Conservation (phyloP, 2,797 vertebrate genomes). For the Choloepus didactylus region DNA sequence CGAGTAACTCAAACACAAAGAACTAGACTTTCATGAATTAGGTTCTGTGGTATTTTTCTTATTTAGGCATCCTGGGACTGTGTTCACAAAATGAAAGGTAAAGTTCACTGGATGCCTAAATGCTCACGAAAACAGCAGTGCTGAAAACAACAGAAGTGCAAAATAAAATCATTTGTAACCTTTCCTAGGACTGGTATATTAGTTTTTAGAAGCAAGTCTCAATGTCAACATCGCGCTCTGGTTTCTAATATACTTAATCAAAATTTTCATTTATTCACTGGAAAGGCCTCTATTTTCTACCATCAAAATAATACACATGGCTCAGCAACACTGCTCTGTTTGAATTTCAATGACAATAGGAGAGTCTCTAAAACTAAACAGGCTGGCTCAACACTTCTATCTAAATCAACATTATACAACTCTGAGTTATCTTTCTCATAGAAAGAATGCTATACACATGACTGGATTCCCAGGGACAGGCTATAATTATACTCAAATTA, state of each 20-base stretch:
- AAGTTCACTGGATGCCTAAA: conserved; percentile 19
- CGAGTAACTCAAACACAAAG: neutral
- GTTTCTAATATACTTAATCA: neutral
- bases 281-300: neutral
- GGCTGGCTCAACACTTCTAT: neutral
- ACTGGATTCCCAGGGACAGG: neutral
- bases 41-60: neutral
- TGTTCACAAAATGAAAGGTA: conserved; percentile 3
- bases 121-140: neutral
- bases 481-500: conserved; percentile 24
- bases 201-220: conserved; percentile 12
- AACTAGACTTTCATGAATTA: neutral
- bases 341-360: neutral
- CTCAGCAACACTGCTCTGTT: neutral
- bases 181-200: conserved; percentile 29
- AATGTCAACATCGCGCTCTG: conserved; percentile 1
- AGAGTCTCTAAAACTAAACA: conserved; percentile 22
- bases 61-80: neutral
- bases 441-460: conserved; percentile 14
- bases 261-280: neutral
- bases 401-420: conserved; percentile 39
- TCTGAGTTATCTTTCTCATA: neutral
- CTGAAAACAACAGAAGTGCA: neutral
- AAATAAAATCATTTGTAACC: conserved; percentile 1
- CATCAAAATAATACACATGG: neutral